Percentiles rank a stretch among this genome's conserved stretches.
These are phyloP conservation scores for Montipora cactus DNA, from an alignment of 64 coral and sea anemone species.

Conservation along the genomic window DNA sequence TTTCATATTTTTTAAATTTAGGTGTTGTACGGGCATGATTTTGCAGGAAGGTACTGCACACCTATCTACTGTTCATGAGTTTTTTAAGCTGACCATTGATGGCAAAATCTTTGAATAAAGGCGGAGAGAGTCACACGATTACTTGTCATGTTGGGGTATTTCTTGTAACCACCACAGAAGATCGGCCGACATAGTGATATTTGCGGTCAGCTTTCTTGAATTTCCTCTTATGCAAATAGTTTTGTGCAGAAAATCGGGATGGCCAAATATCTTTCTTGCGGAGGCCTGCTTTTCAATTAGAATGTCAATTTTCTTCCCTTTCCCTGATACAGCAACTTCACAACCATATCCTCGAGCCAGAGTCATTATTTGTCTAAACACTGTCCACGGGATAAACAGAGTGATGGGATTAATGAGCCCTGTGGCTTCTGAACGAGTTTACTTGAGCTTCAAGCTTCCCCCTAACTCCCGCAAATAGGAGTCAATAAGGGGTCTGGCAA, in stretches of 20 bases:
- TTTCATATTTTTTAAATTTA: background rate
- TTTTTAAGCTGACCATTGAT: background rate
- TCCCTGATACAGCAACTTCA: background rate
- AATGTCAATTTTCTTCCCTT: conserved; percentile 42
- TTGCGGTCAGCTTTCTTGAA: background rate
- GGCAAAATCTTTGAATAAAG: conserved; percentile 34
- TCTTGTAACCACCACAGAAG: conserved; percentile 24
- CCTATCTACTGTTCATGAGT: conserved; percentile 4
- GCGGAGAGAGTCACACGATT: background rate
- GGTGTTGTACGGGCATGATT: background rate
- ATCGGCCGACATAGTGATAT: background rate
- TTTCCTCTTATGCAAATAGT: background rate
- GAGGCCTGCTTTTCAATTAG: background rate
- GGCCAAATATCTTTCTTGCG: conserved; percentile 16
- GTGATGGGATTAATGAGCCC: conserved; percentile 29
- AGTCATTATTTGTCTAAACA: conserved; percentile 53
- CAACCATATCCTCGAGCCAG: conserved; percentile 28
- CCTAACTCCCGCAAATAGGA: conserved; percentile 26
- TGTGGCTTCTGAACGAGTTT: conserved; percentile 44
- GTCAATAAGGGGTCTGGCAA: conserved; percentile 48
- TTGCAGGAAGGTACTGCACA: background rate
- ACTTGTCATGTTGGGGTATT: conserved; percentile 32
- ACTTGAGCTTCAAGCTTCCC: conserved; percentile 4
- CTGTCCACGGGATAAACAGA: conserved; percentile 61
- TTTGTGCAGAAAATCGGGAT: conserved; percentile 34